A percentile compares a stretch with the other conserved stretches of the same genome.
phyloP scores from a whole-genome alignment of 2,113 vertebrate species.

The Oryzias woworae region DNA sequence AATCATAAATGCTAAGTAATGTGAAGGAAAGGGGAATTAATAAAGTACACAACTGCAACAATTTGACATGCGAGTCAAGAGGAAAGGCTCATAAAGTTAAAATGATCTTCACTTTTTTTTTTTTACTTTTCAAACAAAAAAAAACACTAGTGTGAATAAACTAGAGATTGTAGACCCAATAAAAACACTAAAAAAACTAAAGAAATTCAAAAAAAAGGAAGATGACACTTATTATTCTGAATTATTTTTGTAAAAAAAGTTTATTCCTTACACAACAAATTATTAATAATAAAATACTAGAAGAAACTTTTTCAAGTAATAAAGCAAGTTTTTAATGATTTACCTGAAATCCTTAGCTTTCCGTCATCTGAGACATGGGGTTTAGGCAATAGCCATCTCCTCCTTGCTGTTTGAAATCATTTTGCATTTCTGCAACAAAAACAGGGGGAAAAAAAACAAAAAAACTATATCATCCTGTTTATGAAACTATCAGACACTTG shows the following conservation, averaged over 20 bases:
- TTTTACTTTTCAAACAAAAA: no score
- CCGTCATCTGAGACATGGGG: conserved; percentile 93
- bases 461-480: neutral
- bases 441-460: conserved; percentile 46
- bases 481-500: neutral
- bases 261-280: neutral
- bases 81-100: no score
- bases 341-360: conserved; percentile 71
- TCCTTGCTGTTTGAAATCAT: conserved; percentile 98
- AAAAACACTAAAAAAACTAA: no score
- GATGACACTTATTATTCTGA: no score
- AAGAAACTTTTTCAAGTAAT: neutral
- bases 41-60: no score
- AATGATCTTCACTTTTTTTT: no score
- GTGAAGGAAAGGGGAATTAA: neutral
- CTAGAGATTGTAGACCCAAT: no score
- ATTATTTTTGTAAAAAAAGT: neutral
- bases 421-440: conserved; percentile 91
- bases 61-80: no score
- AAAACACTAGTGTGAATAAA: no score
- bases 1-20: neutral
- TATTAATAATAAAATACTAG: neutral
- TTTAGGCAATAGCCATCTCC: conserved; percentile 90
- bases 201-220: no score
- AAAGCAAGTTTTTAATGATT: neutral